These are phyloP conservation scores for Platysteira castanea DNA, from an alignment of 2,113 vertebrate genomes.

Conservation along the genomic window DNA sequence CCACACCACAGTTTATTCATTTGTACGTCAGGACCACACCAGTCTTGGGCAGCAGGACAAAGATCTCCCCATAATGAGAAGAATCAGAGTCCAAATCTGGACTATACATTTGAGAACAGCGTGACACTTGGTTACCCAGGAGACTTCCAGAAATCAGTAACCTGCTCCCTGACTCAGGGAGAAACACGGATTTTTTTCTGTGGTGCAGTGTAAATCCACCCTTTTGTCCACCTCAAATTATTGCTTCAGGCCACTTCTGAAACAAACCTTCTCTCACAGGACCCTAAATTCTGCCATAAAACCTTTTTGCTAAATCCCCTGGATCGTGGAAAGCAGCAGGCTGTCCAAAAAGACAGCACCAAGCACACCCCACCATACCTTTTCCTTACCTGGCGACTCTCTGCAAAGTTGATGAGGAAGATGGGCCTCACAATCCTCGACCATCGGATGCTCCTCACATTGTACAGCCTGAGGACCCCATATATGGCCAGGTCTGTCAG, in stretches of 20 bases:
- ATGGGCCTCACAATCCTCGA: slow-evolving; percentile 86
- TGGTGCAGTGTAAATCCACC: rapidly evolving
- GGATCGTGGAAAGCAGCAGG: not conserved
- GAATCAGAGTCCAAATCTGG: not conserved
- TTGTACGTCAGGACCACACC: not conserved
- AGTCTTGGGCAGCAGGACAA: not conserved
- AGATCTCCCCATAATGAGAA: not conserved
- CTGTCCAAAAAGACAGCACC: not conserved
- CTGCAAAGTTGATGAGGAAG: slow-evolving; percentile 89
- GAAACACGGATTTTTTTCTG: rapidly evolving
- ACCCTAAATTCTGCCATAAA: not conserved
- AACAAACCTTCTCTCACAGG: not conserved
- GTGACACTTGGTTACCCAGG: not conserved
- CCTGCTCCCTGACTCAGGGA: not conserved
- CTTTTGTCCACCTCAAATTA: not conserved
- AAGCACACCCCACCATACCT: not conserved
- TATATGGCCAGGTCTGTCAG: slow-evolving; percentile 82
- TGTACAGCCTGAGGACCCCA: slow-evolving; percentile 70
- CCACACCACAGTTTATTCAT: not conserved
- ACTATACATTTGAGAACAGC: not conserved
- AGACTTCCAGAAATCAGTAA: slow-evolving; percentile 37
- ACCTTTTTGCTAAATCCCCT: not conserved
- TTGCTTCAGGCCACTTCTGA: not conserved
- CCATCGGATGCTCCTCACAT: slow-evolving; percentile 78
- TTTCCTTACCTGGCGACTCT: slow-evolving; percentile 85